Conservation (phyloP, 2,113 vertebrate species). For the Ia io region DNA sequence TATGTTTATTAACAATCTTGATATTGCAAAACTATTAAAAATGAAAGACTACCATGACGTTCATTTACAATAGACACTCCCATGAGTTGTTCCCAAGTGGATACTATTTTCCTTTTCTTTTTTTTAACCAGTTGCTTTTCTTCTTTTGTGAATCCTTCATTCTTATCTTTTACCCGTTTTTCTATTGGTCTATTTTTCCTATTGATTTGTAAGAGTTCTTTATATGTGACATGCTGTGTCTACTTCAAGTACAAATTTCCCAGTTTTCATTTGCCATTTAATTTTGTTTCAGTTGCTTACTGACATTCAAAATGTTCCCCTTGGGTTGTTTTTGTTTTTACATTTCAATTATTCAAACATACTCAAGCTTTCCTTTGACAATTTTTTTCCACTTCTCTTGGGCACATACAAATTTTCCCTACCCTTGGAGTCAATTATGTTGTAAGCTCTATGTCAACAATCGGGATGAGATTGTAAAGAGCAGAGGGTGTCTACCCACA, state of each 20-base stretch:
- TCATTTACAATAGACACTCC: neutral
- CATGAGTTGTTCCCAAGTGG: neutral
- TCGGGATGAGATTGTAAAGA: accelerated
- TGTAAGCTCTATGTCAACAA: neutral
- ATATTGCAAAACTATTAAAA: neutral
- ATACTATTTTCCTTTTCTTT: neutral
- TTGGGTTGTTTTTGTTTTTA: neutral
- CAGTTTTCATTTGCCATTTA: neutral
- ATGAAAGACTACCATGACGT: neutral
- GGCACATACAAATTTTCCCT: neutral
- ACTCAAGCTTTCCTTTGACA: neutral
- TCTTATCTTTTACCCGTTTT: neutral
- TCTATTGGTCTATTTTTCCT: neutral
- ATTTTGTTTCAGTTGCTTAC: neutral
- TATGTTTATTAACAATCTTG: neutral
- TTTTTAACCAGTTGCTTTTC: neutral
- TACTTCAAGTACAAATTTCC: neutral
- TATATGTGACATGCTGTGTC: neutral
- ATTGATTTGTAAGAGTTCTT: neutral
- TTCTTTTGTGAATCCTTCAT: neutral
- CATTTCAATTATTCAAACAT: neutral
- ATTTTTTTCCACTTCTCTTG: neutral
- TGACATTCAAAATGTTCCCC: neutral
- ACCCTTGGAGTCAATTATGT: neutral
- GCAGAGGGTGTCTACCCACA: no score